Percentiles rank a stretch among this genome's conserved stretches.
Evolutionary conservation across 1,140 invertebrate genomes (phyloP).

Genomic region (Rhyzopertha dominica): DNA sequence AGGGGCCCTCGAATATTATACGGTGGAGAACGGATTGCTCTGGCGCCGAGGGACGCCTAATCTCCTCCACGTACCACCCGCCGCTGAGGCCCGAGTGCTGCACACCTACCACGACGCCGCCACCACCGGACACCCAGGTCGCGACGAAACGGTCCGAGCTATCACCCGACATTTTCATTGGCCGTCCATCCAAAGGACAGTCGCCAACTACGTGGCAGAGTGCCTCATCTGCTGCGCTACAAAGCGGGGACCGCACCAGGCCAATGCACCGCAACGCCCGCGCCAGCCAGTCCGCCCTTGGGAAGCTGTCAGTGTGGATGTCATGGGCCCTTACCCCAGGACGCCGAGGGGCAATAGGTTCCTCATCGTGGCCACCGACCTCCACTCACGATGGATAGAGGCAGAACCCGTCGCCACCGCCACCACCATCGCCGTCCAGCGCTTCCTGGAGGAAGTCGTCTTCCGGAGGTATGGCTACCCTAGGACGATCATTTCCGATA

Average conservation of each 20-base stretch:
- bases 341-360: conserved; percentile 5
- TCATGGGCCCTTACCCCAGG: conserved; percentile 6
- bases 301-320: conserved; percentile 8
- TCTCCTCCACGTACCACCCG: neutral
- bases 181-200: neutral
- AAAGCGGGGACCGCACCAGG: conserved; percentile 2
- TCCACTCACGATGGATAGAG: conserved; percentile 9
- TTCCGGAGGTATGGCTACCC: conserved; percentile 12
- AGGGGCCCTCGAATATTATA: neutral
- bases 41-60: neutral
- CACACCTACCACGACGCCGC: conserved; percentile 3
- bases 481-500: conserved; percentile 11
- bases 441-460: neutral
- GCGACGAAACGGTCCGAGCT: conserved; percentile 1
- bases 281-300: conserved; percentile 4
- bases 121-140: neutral
- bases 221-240: conserved; percentile 3
- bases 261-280: neutral
- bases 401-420: neutral
- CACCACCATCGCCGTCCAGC: conserved; percentile 1
- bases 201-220: neutral
- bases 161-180: neutral
- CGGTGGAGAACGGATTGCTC: neutral
- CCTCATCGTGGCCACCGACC: conserved; percentile 9
- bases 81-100: neutral